Evolutionary conservation across 23 tunicate genomes (phyloP), one percentile per base, ranked within the genome.

Genomic region (Trididemnum nubilum): DNA sequence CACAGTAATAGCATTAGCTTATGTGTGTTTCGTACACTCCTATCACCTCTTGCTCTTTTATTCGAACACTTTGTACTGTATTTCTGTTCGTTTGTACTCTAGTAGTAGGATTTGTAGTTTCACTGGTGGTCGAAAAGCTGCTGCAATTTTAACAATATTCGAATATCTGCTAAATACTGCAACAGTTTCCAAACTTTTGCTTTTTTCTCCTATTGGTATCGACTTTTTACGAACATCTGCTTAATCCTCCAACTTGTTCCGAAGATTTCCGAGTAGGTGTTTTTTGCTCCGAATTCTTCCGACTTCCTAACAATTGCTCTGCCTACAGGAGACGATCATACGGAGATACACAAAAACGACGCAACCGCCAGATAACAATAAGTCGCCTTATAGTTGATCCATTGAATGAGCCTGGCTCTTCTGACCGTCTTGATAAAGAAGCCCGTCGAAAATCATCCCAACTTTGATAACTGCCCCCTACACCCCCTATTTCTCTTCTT

Each of bases 371-470:
- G 30, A 76, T 82, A 22, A 82, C 83, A 26, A 88, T 88, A 34
- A 81, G 83, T 35, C 86, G 54, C 1, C 85, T 87, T n/a, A 23
- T 81, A 35, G n/a, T 57, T 40, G 72, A 83, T 18, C 40, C 39
- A 34, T 31, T 36, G 34, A 37, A 31, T 28, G 27, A 15, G 25
- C 26, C 76, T 32, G 69, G 71, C 30, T 59, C 24, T 7, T 37
- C 28, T 61, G 84, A 69, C 21, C 38, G 63, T 32, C 31, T 60
- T 30, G 97, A 85, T 54, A 88, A 88, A 83, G 97, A 85, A 36
- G 81, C 85, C 59, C 97, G 97, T 81, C 88, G 97, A 85, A 91
- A 91, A 70, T 91, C 97, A 33, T 91, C 97, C 4, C 91, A 85
- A 38, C 87, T 83, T 67, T 82, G 78, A 85, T 38, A 5, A 18